These are phyloP conservation scores for Chloroceryle amazona DNA, from an alignment of 2,797 vertebrate species.

Conservation along the genomic window DNA sequence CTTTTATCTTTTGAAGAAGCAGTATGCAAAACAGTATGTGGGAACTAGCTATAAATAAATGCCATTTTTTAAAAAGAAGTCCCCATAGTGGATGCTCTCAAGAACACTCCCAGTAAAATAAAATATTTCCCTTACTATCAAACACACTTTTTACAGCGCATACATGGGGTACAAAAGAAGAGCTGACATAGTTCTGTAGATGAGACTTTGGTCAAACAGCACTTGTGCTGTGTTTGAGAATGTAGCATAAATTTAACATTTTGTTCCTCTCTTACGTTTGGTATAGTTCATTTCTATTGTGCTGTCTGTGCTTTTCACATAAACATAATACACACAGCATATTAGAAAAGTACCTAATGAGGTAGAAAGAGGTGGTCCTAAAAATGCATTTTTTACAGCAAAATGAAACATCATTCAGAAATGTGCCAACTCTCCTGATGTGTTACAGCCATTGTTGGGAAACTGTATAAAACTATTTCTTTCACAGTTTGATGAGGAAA, in stretches of 20 bases:
- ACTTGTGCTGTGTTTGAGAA: background rate
- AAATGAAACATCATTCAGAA: background rate
- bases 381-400: background rate
- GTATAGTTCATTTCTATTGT: background rate
- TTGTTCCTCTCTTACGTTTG: background rate
- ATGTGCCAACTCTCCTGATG: background rate
- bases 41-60: background rate
- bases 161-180: background rate
- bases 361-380: background rate
- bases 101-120: background rate
- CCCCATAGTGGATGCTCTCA: background rate
- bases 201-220: background rate
- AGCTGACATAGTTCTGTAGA: background rate
- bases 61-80: background rate
- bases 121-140: background rate
- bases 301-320: background rate
- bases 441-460: background rate
- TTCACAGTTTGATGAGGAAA: background rate
- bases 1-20: background rate
- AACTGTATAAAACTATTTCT: background rate
- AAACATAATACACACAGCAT: background rate
- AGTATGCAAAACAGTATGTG: fast-evolving
- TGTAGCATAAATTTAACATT: background rate
- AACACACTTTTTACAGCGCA: background rate
- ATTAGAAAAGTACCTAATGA: background rate